phyloP scores from a whole-genome alignment of 2,797 vertebrate genomes.

The Bradypodion ventrale region DNA sequence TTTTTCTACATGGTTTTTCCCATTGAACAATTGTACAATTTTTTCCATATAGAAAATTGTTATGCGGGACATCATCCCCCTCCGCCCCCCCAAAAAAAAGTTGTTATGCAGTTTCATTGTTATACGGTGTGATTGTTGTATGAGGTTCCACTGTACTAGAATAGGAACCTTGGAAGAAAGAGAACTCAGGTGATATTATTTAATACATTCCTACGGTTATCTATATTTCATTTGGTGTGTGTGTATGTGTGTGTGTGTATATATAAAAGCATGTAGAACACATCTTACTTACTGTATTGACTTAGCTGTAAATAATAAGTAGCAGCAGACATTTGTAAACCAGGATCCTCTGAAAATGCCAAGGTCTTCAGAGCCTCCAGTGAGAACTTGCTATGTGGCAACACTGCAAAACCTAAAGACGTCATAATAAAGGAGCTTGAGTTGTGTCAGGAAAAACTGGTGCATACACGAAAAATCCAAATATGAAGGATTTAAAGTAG shows the following conservation, averaged over 20 bases:
- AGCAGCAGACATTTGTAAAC: conserved; percentile 79
- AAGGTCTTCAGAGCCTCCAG: conserved; percentile 75
- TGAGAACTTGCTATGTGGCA: conserved; percentile 66
- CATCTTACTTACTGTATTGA: conserved; percentile 77
- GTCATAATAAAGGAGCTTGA: conserved; percentile 39
- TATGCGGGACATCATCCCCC: no score
- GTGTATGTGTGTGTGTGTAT: no score
- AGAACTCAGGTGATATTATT: neutral
- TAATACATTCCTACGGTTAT: neutral
- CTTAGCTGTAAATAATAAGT: conserved; percentile 80
- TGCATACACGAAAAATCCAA: conserved; percentile 18
- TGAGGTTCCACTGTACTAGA: neutral
- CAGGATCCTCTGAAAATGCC: conserved; percentile 75
- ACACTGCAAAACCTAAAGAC: conserved; percentile 73
- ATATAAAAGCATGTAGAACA: neutral
- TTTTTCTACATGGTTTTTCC: no score
- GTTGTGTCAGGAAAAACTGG: conserved; percentile 20
- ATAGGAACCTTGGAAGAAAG: neutral
- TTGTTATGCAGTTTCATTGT: no score
- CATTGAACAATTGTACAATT: no score
- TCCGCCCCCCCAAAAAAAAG: no score
- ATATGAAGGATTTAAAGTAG: neutral
- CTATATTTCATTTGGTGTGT: no score
- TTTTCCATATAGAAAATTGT: no score
- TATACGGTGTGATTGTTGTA: no score